phyloP scores from a whole-genome alignment of 2,888 invertebrate genomes.

The Lamellibrachia columna region DNA sequence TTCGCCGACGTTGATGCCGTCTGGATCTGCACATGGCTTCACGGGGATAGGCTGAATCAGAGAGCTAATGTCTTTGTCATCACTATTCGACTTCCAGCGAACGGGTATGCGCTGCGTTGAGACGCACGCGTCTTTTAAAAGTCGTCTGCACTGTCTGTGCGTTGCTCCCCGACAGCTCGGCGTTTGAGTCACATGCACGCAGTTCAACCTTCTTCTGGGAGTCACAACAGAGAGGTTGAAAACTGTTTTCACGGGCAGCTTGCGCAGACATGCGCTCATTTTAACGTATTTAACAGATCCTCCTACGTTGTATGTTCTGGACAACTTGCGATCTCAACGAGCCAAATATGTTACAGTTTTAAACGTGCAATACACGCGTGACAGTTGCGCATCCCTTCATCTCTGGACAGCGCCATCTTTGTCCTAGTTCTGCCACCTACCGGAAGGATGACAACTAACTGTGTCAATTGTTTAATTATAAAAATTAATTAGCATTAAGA shows the following conservation, averaged over 20 bases:
- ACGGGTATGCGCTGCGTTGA: neutral
- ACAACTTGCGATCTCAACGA: neutral
- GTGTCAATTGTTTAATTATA: neutral
- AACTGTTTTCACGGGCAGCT: neutral
- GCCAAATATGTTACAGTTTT: neutral
- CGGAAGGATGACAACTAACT: neutral
- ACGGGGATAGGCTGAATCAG: slow-evolving; percentile 49
- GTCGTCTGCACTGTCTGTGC: neutral
- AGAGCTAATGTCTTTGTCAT: slow-evolving; percentile 42
- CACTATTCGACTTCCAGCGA: neutral
- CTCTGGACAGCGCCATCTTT: neutral
- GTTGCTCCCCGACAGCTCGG: neutral
- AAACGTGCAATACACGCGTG: neutral
- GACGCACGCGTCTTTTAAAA: neutral
- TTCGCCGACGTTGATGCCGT: slow-evolving; percentile 83
- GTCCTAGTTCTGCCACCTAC: neutral
- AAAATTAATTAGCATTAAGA: neutral
- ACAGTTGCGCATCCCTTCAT: neutral
- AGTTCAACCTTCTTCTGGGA: slow-evolving; percentile 10
- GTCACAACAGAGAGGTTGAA: slow-evolving; percentile 6
- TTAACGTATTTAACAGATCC: neutral
- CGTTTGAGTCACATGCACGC: slow-evolving; percentile 7
- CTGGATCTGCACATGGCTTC: slow-evolving; percentile 41
- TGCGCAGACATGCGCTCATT: neutral
- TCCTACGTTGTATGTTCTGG: neutral